A percentile compares a stretch with the other conserved stretches of the same genome.
Evolutionary conservation across 2,113 vertebrate species (phyloP).

Genomic region (Geococcyx californianus): DNA sequence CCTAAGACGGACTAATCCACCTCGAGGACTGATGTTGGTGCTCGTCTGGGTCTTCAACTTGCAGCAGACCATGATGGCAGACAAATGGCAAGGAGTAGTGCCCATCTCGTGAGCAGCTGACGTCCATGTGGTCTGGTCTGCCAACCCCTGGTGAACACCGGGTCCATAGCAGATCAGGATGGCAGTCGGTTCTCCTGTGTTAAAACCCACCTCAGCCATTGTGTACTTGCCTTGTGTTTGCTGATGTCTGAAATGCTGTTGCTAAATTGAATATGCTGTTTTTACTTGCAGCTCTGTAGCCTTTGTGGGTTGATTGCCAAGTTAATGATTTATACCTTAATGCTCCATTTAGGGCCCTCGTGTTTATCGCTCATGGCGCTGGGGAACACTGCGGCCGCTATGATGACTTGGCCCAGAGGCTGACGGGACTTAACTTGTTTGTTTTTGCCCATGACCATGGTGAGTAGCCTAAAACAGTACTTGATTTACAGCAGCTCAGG

Average conservation of each 20-base stretch:
- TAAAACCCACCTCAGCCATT: neutral
- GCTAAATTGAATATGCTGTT: neutral
- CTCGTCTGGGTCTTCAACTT: neutral
- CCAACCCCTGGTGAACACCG: neutral
- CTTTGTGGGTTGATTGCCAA: neutral
- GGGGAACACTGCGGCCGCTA: slow-evolving; percentile 94
- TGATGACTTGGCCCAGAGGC: slow-evolving; percentile 84
- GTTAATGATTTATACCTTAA: slow-evolving; percentile 33
- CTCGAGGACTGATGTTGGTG: neutral
- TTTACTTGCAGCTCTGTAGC: neutral
- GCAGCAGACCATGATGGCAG: neutral
- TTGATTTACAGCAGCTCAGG: slow-evolving; percentile 15
- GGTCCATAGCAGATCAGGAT: accelerated
- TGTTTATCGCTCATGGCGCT: slow-evolving; percentile 90
- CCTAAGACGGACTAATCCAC: neutral
- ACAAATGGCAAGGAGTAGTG: neutral
- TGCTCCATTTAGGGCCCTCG: slow-evolving; percentile 81
- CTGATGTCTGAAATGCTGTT: neutral
- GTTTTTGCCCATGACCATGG: slow-evolving; percentile 94
- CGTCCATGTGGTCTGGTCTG: neutral
- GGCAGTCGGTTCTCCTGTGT: neutral
- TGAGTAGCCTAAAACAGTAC: slow-evolving; percentile 73
- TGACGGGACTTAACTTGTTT: slow-evolving; percentile 83
- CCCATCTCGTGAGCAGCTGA: neutral
- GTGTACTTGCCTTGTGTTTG: neutral